These are phyloP conservation scores for Pseudeuparius sepicola DNA, from an alignment of 2,888 invertebrate species.

Conservation along the genomic window DNA sequence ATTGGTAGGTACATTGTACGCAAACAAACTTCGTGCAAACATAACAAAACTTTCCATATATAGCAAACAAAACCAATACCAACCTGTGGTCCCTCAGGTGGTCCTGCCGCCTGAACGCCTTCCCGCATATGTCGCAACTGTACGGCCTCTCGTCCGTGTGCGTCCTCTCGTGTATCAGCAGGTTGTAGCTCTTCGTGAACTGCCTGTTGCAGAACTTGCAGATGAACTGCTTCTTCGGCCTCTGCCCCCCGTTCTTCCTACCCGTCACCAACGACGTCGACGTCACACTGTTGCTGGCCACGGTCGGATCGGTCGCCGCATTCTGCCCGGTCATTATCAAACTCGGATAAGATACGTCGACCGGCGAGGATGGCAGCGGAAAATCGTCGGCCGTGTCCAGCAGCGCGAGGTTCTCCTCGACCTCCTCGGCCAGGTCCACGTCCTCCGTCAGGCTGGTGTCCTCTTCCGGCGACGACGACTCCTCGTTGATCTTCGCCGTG, in stretches of 20 bases:
- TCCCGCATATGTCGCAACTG: conserved; percentile 95
- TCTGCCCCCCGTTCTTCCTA: conserved; percentile 37
- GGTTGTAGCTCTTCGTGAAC: conserved; percentile 96
- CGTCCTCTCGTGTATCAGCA: conserved; percentile 94
- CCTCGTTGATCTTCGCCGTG: conserved; percentile 36
- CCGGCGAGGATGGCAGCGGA: conserved; percentile 46
- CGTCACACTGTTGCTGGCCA: conserved; percentile 37
- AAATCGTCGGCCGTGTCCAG: conserved; percentile 66
- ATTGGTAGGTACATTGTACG: too few species aligned
- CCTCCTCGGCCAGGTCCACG: conserved; percentile 59
- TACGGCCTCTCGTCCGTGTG: conserved; percentile 97
- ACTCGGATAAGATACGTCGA: conserved; percentile 61
- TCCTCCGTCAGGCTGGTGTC: conserved; percentile 44
- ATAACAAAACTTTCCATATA: too few species aligned
- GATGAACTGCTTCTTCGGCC: conserved; percentile 82
- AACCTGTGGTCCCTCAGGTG: conserved; percentile 90
- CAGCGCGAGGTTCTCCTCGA: conserved; percentile 63
- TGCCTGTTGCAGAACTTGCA: conserved; percentile 97
- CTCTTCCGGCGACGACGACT: conserved; percentile 29
- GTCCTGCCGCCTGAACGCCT: conserved; percentile 95
- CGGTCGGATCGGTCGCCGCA: conserved; percentile 35
- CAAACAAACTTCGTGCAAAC: too few species aligned
- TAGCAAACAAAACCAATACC: too few species aligned
- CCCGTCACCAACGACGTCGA: conserved; percentile 28
- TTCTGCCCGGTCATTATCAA: conserved; percentile 50